Percentiles rank a stretch among this genome's conserved stretches.
phyloP scores from a whole-genome alignment of 2,797 vertebrate genomes.

The Melanotaenia boesemani region DNA sequence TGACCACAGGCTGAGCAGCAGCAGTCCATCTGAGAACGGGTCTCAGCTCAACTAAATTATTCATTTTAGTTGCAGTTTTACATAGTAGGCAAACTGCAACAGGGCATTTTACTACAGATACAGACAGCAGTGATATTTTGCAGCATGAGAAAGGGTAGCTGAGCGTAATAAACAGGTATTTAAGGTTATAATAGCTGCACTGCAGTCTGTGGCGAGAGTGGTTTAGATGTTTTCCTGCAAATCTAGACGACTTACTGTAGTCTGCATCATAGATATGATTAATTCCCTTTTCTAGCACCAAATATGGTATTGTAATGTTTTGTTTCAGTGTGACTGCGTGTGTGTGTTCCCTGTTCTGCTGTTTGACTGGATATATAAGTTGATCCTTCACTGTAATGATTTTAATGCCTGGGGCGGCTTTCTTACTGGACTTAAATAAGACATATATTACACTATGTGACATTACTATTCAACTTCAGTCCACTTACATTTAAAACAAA shows the following conservation, averaged over 20 bases:
- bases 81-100: constrained; percentile 33
- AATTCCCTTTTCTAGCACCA: constrained; percentile 79
- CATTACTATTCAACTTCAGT: constrained; percentile 84
- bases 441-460: constrained; percentile 89
- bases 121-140: constrained; percentile 38
- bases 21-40: constrained; percentile 34
- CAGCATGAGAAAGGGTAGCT: constrained; percentile 28
- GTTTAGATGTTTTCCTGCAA: constrained; percentile 55
- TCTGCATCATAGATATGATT: constrained; percentile 71
- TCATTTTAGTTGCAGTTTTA: constrained; percentile 39
- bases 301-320: constrained; percentile 67
- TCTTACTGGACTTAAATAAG: constrained; percentile 87
- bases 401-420: constrained; percentile 74
- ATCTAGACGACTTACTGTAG: constrained; percentile 69
- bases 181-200: constrained; percentile 51
- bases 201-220: constrained; percentile 64
- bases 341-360: constrained; percentile 65
- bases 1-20: constrained; percentile 56
- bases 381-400: constrained; percentile 71
- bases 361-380: constrained; percentile 75
- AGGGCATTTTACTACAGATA: constrained; percentile 32
- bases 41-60: constrained; percentile 44
- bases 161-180: constrained; percentile 36
- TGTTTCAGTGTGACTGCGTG: constrained; percentile 49
- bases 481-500: constrained; percentile 84